Base-by-base conservation (phyloP, 2,888 invertebrate species). In the Lobophora halterata region DNA sequence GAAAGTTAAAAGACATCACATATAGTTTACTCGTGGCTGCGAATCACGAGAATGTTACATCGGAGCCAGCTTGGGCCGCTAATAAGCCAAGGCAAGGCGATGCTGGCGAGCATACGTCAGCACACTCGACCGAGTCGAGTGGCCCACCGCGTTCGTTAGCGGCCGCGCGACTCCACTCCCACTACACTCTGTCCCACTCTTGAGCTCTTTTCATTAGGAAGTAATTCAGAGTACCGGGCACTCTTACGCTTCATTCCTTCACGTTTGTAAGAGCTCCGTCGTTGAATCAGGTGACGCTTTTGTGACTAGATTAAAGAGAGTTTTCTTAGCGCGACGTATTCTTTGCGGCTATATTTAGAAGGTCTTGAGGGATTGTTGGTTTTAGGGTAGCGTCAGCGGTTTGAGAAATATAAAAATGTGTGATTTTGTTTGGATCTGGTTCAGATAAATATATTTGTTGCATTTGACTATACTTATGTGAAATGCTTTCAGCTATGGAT, bases 181-280 rank as follows among this genome's bases (percentile, higher is more conserved):
- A 60, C 62, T 63, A 69, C 67, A 69, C 79, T 75, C 72, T 65
- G 69, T 66, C 71, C 74, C 75, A 79, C 82, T 81, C 74, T 71
- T 74, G 71, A 65, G 72, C 79, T 83, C 85, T 85, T 85, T 87
- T 87, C 86, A 86, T 86, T 87, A 86, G 85, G 83, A 85, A 87
- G 83, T 86, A 86, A 86, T 86, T 83, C 80, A 74, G 83, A 85
- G 83, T 77, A 69, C 75, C 74, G 72, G 78, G 75, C 78, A 75
- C 82, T 81, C 81, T 82, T 80, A 75, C 79, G 81, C 78, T 81
- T 80, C 86, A 83, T 87, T 83, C 82, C 81, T 85, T 68, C 73
- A 69, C 73, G 81, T 78, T 79, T 79, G 79, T 77, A 66, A 66
- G 64, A 74, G 71, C 71, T 29, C n/a, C 62, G 31, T 63, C 70